A percentile compares a stretch with the other conserved stretches of the same genome.
phyloP scores from a whole-genome alignment of 2,797 vertebrate species.

The Rhabdomys pumilio region DNA sequence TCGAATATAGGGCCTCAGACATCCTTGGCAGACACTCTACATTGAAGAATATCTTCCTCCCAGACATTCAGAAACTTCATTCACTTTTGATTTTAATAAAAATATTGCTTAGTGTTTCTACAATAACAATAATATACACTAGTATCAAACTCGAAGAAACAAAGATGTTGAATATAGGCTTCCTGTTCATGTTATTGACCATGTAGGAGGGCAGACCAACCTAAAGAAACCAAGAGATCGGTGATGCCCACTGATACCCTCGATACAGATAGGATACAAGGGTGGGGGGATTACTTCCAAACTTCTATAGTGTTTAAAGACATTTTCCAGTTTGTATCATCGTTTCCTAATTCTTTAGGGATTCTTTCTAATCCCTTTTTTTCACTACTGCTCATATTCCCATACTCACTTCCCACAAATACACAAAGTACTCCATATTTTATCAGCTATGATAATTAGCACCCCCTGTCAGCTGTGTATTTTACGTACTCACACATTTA shows the following conservation, averaged over 20 bases:
- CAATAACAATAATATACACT: neutral
- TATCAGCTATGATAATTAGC: neutral
- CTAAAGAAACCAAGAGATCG: neutral
- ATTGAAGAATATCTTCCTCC: neutral
- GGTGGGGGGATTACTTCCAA: neutral
- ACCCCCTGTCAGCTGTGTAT: neutral
- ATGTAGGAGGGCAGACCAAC: neutral
- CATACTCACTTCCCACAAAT: neutral
- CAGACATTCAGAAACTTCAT: neutral
- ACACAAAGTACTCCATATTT: too few relatives aligned
- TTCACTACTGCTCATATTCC: neutral
- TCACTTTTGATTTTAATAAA: constrained; percentile 29
- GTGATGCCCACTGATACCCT: neutral
- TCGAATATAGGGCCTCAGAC: neutral
- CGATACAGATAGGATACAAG: neutral
- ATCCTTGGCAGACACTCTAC: neutral
- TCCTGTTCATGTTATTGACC: neutral
- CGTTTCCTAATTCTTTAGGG: neutral
- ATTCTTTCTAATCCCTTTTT: neutral
- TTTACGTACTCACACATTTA: neutral
- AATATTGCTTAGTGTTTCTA: constrained; percentile 19
- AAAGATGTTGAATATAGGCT: neutral
- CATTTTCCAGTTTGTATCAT: neutral
- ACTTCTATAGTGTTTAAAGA: neutral
- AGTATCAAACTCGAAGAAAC: neutral